These are phyloP conservation scores for Mustela lutreola DNA, from an alignment of 2,113 vertebrate genomes.

Conservation along the genomic window DNA sequence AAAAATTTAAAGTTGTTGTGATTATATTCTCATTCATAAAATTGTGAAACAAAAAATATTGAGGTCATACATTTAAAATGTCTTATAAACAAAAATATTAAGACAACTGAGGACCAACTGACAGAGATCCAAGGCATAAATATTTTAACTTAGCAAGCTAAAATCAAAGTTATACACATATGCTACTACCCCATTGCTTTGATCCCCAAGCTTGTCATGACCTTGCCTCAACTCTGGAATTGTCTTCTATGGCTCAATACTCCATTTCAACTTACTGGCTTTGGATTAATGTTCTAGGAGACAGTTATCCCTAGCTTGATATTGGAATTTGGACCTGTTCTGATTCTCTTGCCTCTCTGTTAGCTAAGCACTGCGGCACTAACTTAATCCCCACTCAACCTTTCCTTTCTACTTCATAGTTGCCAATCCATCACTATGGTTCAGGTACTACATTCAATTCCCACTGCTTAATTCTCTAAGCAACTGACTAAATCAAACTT, in stretches of 20 bases:
- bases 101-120: neutral
- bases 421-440: neutral
- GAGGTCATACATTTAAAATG: neutral
- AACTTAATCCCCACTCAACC: neutral
- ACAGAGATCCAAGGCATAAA: slow-evolving; percentile 22
- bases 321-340: neutral
- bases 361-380: neutral
- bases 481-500: neutral
- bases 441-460: neutral
- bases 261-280: neutral
- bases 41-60: neutral
- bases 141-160: slow-evolving; percentile 59
- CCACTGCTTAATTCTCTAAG: neutral
- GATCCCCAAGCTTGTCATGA: neutral
- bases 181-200: neutral
- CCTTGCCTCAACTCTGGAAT: neutral
- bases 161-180: neutral
- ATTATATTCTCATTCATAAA: slow-evolving; percentile 43
- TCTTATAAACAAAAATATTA: slow-evolving; percentile 35
- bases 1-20: slow-evolving; percentile 19
- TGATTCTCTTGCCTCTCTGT: neutral
- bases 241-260: neutral
- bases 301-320: neutral
- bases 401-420: slow-evolving; percentile 11
- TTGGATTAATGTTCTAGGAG: neutral